These are phyloP conservation scores for Gymnopithys bicolor DNA, from an alignment of 2,797 vertebrate genomes.

Conservation along the genomic window DNA sequence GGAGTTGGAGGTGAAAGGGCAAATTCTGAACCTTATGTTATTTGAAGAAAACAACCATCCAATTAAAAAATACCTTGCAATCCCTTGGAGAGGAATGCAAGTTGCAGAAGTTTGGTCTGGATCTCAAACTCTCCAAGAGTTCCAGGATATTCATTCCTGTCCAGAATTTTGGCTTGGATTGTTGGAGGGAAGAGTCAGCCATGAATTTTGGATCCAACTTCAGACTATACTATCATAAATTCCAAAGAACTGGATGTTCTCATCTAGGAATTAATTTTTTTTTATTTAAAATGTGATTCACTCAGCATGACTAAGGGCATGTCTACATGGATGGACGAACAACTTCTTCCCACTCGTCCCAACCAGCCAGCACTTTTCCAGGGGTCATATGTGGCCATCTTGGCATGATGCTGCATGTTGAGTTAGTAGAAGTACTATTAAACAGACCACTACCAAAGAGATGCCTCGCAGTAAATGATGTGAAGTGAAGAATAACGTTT, in stretches of 20 bases:
- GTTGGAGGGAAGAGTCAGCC: constrained; percentile 7
- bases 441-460: neutral
- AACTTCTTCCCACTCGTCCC: neutral
- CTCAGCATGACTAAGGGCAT: constrained; percentile 50
- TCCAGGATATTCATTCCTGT: constrained; percentile 50
- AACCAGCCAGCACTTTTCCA: neutral
- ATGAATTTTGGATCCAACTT: constrained; percentile 51
- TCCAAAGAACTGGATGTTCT: constrained; percentile 62
- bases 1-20: neutral
- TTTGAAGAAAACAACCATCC: neutral
- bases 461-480: neutral
- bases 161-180: constrained; percentile 21
- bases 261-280: constrained; percentile 24
- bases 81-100: neutral
- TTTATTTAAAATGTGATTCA: constrained; percentile 49
- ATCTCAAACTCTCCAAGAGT: constrained; percentile 18
- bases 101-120: constrained; percentile 31
- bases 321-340: constrained; percentile 33
- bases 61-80: constrained; percentile 45
- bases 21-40: neutral
- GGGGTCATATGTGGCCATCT: neutral
- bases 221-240: constrained; percentile 51
- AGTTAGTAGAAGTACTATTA: neutral
- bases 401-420: neutral
- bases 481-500: neutral